Evolutionary conservation across 2,113 vertebrate species (phyloP), one percentile per base, ranked within the genome.

Genomic region (Arizona elegans): DNA sequence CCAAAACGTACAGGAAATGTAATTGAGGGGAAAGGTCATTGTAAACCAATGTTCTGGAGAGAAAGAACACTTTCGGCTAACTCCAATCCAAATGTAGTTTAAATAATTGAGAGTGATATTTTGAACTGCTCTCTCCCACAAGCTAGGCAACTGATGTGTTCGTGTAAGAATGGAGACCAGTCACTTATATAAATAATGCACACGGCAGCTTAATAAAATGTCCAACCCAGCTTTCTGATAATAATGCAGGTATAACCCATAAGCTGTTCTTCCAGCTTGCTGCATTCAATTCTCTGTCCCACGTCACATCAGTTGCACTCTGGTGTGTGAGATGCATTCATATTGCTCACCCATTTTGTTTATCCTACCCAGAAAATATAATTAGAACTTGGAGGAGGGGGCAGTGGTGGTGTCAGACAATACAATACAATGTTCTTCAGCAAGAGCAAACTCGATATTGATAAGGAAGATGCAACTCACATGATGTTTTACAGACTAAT

Each of bases 61-160:
- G 50, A 55, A 15, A 26, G 47, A 50, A 50, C 43, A 24, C 47
- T 50, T 56, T 50, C 5, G 33, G 58, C 11, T 52, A 65, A n/a
- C 29, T 55, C 23, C 3, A 52, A 24, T 24, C 23, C 50, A 62
- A 6, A 88, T 92, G 91, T 88, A 21, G 86, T 75, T 92, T 92
- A 88, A 92, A 92, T 92, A 92, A 88, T 92, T 88, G 91, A 92
- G 91, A 88, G 86, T 75, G 91, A n/a, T 92, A 92, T 92, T 92
- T 88, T 88, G 91, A 92, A 55, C 86, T 29, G 53, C 26, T 75
- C 13, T 15, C 12, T 19, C 43, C 58, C n/a, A 47, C 6, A 52
- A 75, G 70, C 50, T 52, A 92, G 21, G 70, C 91, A 92, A 92
- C 54, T 75, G 88, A 92, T 52, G 59, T 92, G 59, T 75, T 59